Percentiles rank a stretch among this genome's conserved stretches.
Evolutionary conservation across 2,888 invertebrate genomes (phyloP).

Genomic region (Andrena bicolor): DNA sequence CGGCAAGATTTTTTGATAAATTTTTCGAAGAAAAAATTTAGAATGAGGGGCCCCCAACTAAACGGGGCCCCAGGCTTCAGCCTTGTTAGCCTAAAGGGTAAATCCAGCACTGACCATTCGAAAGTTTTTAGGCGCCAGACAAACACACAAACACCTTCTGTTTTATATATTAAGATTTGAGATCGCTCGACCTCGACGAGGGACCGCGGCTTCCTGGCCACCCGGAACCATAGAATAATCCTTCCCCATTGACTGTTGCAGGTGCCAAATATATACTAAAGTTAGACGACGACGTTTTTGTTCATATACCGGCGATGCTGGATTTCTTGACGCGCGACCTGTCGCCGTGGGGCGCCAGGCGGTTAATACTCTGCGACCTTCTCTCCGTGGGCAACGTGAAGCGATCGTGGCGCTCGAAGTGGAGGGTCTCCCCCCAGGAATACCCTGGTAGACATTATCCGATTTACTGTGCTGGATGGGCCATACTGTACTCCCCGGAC

Average conservation of each 20-base stretch:
- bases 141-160: too few relatives aligned
- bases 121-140: too few relatives aligned
- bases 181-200: too few relatives aligned
- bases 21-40: too few relatives aligned
- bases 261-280: slow-evolving; percentile 85
- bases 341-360: slow-evolving; percentile 87
- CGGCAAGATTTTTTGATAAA: too few relatives aligned
- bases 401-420: slow-evolving; percentile 90
- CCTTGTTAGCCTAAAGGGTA: too few relatives aligned
- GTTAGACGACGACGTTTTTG: slow-evolving; percentile 86
- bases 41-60: too few relatives aligned
- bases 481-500: slow-evolving; percentile 89
- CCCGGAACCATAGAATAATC: background rate
- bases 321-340: slow-evolving; percentile 86
- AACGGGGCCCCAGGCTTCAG: too few relatives aligned
- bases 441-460: slow-evolving; percentile 89
- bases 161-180: too few relatives aligned
- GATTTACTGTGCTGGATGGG: slow-evolving; percentile 91
- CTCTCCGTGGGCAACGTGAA: slow-evolving; percentile 86
- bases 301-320: slow-evolving; percentile 83
- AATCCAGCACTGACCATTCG: too few relatives aligned
- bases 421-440: slow-evolving; percentile 90
- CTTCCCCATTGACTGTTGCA: slow-evolving; percentile 54
- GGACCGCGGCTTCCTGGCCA: too few relatives aligned
- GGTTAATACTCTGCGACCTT: slow-evolving; percentile 89